Base-by-base conservation (phyloP, 2,797 vertebrate genomes). In the Epinephelus malabaricus region DNA sequence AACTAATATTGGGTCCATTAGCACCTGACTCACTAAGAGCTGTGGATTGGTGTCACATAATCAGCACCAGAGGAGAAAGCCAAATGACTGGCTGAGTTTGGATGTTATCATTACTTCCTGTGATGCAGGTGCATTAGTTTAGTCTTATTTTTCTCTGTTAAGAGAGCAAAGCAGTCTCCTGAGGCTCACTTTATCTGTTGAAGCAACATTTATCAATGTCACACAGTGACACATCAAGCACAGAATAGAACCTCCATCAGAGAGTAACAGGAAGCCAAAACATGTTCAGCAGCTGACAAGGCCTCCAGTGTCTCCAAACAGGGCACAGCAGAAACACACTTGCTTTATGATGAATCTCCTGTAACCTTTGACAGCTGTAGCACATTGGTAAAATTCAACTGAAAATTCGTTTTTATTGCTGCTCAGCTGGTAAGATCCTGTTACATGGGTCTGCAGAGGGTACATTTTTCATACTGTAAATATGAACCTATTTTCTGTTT, bases 201-300 rank as follows among this genome's bases (percentile, higher is more conserved):
- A 50, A 60, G 45, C 40, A 63, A 78, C 84, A 81, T 86, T 69
- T 58, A 61, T 78, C 69, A 69, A 10, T 60, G 66, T 78, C 70
- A 73, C 51, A 59, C 18, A 27, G 49, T 11, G 70, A 58, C 76
- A 25, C 43, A n/a, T 2, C 43, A n/a, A 49, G 56, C 23, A 23
- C 0, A 53, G 58, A 87, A 62, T 27, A 49, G 34, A 51, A 56
- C n/a, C 30, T 59, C 68, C 76, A 69, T 64, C 45, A 62, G 46
- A 53, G 59, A 73, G 21, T 5, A 69, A 66, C 69, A 82, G 38
- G 56, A 61, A 23, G 69, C 60, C 60, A 73, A 65, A 84, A 62
- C 73, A 60, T 15, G 3, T 23, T 23, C 34, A 53, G 40, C 74
- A 63, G 81, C 43, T 72, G 77, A 69, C 43, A 19, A 40, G 25